Evolutionary conservation across 2,113 vertebrate genomes (phyloP).

Genomic region (Hypanus sabinus): DNA sequence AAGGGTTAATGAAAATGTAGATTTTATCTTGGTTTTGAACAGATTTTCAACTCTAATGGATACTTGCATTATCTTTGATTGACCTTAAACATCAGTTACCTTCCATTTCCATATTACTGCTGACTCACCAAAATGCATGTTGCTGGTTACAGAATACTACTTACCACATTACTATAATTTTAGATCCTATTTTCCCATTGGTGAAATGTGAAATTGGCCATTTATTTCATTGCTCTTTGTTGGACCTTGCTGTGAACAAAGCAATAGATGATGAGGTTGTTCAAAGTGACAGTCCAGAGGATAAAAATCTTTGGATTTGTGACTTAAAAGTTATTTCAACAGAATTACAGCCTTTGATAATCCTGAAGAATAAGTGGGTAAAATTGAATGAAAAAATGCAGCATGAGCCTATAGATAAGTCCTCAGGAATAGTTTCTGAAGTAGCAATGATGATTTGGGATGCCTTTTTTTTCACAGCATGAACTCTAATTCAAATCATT

Average conservation of each 20-base stretch:
- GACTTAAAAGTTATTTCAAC: too few relatives aligned
- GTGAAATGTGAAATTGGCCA: not conserved
- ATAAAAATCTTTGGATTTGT: too few relatives aligned
- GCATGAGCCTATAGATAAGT: too few relatives aligned
- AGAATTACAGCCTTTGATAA: too few relatives aligned
- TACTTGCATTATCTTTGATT: slow-evolving; percentile 4
- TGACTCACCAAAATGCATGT: not conserved
- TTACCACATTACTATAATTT: not conserved
- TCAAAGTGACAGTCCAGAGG: too few relatives aligned
- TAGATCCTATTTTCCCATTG: not conserved
- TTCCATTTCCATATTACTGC: not conserved
- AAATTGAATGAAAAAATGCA: too few relatives aligned
- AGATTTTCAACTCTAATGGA: not conserved
- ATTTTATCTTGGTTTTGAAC: not conserved
- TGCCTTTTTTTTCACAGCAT: too few relatives aligned
- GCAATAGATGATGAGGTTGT: not conserved
- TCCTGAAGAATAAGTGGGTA: too few relatives aligned
- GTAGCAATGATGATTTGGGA: too few relatives aligned
- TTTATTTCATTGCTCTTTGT: not conserved
- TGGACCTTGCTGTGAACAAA: not conserved
- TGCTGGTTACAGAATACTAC: not conserved
- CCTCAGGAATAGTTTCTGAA: too few relatives aligned
- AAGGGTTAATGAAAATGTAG: slow-evolving; percentile 2
- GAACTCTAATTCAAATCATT: too few relatives aligned
- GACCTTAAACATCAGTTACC: not conserved